phyloP scores from a whole-genome alignment of 2,113 vertebrate genomes.

The Neotoma lepida region DNA sequence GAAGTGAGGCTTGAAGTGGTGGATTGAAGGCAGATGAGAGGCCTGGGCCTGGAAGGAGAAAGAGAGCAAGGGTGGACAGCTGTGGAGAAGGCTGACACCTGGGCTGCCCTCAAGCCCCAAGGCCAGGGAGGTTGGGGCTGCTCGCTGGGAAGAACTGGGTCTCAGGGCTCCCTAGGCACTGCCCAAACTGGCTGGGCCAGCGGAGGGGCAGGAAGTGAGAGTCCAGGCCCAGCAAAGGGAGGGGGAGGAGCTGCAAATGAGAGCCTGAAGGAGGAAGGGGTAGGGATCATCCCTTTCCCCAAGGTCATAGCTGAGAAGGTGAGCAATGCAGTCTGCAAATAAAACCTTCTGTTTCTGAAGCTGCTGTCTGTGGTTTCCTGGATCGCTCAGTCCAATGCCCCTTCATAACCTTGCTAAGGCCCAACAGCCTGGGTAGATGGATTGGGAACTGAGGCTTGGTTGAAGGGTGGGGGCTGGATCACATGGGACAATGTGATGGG shows the following conservation, averaged over 20 bases:
- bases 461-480: constrained; percentile 27
- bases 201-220: constrained; percentile 76
- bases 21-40: neutral
- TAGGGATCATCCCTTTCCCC: constrained; percentile 39
- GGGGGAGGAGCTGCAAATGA: constrained; percentile 61
- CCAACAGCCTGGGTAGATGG: neutral
- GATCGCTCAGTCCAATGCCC: neutral
- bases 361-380: constrained; percentile 69
- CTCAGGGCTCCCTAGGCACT: constrained; percentile 71
- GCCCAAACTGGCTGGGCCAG: constrained; percentile 79
- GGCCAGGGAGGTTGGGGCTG: constrained; percentile 60
- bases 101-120: constrained; percentile 53
- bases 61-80: constrained; percentile 3
- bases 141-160: constrained; percentile 75
- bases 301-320: constrained; percentile 60
- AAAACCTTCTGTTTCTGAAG: constrained; percentile 73
- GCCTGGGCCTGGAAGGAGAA: neutral
- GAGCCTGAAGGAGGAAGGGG: constrained; percentile 54
- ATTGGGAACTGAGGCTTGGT: neutral
- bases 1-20: neutral
- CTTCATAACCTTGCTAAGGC: neutral
- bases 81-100: constrained; percentile 61
- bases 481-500: constrained; percentile 51
- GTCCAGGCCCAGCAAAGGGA: constrained; percentile 37
- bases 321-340: constrained; percentile 68